phyloP scores from a whole-genome alignment of 1,140 invertebrate species.

The Drosophila kurseongensis region DNA sequence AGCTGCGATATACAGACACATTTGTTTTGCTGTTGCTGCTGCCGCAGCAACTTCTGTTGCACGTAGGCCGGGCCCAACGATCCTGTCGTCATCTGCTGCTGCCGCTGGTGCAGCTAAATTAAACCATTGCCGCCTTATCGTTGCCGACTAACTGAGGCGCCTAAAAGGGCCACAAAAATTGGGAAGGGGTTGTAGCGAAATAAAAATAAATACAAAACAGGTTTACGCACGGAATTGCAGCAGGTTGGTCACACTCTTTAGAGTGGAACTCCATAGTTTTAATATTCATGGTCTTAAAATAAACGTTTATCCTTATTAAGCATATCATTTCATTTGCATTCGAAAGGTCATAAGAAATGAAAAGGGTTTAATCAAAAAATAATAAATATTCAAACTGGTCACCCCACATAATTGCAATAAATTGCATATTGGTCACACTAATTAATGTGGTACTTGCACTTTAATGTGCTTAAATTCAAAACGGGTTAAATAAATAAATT shows the following conservation, averaged over 20 bases:
- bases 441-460: neutral
- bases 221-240: constrained; percentile 6
- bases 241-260: constrained; percentile 12
- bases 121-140: constrained; percentile 82
- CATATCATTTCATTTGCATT: neutral
- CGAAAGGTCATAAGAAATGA: no score
- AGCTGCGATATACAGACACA: constrained; percentile 82
- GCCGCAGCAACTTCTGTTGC: constrained; percentile 45
- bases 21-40: constrained; percentile 67
- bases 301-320: neutral
- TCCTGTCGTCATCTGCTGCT: constrained; percentile 80
- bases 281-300: constrained; percentile 1
- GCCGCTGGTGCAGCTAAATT: constrained; percentile 71
- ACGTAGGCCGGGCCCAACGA: constrained; percentile 75
- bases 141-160: constrained; percentile 59
- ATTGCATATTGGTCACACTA: neutral
- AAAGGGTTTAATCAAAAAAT: neutral
- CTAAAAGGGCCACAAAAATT: constrained; percentile 56
- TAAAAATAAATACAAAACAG: constrained; percentile 9
- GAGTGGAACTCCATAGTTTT: neutral
- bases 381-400: neutral
- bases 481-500: neutral
- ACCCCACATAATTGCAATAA: neutral
- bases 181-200: constrained; percentile 38
- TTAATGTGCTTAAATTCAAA: neutral